Evolutionary conservation across 2,888 invertebrate species (phyloP).

Genomic region (Leucoptera coffeella): DNA sequence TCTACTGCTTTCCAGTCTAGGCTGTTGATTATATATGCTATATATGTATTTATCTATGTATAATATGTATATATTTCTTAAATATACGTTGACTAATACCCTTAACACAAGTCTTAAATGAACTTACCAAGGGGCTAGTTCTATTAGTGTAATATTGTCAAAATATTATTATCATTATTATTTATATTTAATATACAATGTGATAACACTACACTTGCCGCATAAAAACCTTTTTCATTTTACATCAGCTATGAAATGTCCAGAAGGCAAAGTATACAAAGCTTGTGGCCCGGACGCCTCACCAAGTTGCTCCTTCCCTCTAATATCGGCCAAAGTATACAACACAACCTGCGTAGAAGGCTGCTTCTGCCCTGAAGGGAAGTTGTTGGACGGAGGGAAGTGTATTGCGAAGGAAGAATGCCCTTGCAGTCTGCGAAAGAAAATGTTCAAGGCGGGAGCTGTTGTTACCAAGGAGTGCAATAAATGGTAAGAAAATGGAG

Average conservation of each 20-base stretch:
- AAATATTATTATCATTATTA: no score
- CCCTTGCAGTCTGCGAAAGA: constrained; percentile 73
- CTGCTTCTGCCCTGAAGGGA: constrained; percentile 80
- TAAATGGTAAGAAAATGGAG: constrained; percentile 75
- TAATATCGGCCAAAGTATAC: constrained; percentile 12
- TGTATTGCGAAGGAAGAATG: constrained; percentile 70
- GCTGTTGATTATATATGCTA: no score
- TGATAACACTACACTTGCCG: no score
- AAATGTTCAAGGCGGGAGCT: constrained; percentile 63
- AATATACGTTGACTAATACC: no score
- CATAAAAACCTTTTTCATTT: no score
- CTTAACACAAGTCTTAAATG: no score
- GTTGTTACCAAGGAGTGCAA: constrained; percentile 76
- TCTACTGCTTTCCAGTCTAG: no score
- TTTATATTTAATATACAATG: constrained; percentile 1
- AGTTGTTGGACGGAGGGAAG: constrained; percentile 65
- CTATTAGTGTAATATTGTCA: no score
- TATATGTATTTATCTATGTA: no score
- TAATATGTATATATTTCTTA: no score
- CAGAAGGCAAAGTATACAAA: constrained; percentile 68
- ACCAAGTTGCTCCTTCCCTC: constrained; percentile 62
- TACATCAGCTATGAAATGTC: constrained; percentile 77
- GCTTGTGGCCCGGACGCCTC: constrained; percentile 71
- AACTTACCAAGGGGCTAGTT: no score
- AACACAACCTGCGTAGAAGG: constrained; percentile 71